Conservation (phyloP, 2,113 vertebrate genomes). For the Machaerirhynchus nigripectus region DNA sequence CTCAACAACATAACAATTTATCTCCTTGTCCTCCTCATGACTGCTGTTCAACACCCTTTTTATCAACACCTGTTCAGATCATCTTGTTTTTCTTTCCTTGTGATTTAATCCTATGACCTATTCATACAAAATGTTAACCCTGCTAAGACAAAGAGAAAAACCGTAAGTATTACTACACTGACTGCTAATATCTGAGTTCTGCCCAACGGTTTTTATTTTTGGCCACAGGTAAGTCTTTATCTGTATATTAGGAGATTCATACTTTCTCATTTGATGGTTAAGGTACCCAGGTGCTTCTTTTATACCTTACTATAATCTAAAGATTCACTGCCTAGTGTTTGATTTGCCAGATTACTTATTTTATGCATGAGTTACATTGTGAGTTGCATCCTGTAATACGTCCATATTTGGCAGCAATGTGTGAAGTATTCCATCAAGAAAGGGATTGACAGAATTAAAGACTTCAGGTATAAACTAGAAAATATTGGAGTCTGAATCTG, state of each 20-base stretch:
- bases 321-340: neutral
- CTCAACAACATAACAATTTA: neutral
- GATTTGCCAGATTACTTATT: neutral
- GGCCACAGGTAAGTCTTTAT: accelerated
- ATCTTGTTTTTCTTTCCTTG: neutral
- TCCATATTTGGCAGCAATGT: neutral
- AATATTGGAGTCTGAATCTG: neutral
- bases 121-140: neutral
- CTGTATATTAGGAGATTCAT: neutral
- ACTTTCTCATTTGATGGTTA: neutral
- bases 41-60: neutral
- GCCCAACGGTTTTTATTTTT: neutral
- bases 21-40: neutral
- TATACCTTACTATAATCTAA: neutral
- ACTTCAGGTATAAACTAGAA: neutral
- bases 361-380: neutral
- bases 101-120: neutral
- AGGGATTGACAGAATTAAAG: neutral
- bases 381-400: neutral
- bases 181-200: neutral
- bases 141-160: neutral
- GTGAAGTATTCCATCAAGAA: neutral
- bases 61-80: neutral
- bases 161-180: neutral
- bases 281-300: neutral